Conservation (phyloP, 2,797 vertebrate species). For the Crenuchus spilurus region DNA sequence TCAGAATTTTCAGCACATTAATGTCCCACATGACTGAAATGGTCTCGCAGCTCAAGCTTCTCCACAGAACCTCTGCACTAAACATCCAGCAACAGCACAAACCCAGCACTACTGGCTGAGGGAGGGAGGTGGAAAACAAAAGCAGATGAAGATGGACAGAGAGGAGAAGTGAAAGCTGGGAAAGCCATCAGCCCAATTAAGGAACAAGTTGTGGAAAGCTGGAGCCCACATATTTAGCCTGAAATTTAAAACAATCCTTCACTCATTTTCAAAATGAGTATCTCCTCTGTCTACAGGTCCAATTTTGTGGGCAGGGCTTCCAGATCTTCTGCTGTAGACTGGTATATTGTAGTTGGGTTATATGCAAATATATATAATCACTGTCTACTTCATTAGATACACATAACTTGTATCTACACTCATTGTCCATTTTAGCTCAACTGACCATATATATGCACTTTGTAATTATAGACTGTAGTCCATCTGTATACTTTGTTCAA, state of each 20-base stretch:
- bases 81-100: slow-evolving; percentile 38
- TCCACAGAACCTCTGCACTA: slow-evolving; percentile 14
- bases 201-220: slow-evolving; percentile 67
- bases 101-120: neutral
- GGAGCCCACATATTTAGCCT: slow-evolving; percentile 55
- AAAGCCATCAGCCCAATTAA: slow-evolving; percentile 73
- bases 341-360: too few species aligned
- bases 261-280: slow-evolving; percentile 64
- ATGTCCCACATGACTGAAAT: slow-evolving; percentile 17
- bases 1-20: neutral
- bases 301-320: slow-evolving; percentile 37
- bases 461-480: too few species aligned
- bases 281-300: slow-evolving; percentile 63
- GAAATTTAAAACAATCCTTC: slow-evolving; percentile 56
- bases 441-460: too few species aligned
- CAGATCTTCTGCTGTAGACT: slow-evolving; percentile 5
- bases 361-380: too few species aligned
- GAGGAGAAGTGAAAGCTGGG: slow-evolving; percentile 62
- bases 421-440: too few species aligned
- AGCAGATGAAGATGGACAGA: slow-evolving; percentile 55
- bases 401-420: too few species aligned
- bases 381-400: too few species aligned
- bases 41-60: neutral
- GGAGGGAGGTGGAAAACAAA: slow-evolving; percentile 27
- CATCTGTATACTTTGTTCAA: too few species aligned